Evolutionary conservation across 2,113 vertebrate species (phyloP).

Genomic region (Pitta sordida): DNA sequence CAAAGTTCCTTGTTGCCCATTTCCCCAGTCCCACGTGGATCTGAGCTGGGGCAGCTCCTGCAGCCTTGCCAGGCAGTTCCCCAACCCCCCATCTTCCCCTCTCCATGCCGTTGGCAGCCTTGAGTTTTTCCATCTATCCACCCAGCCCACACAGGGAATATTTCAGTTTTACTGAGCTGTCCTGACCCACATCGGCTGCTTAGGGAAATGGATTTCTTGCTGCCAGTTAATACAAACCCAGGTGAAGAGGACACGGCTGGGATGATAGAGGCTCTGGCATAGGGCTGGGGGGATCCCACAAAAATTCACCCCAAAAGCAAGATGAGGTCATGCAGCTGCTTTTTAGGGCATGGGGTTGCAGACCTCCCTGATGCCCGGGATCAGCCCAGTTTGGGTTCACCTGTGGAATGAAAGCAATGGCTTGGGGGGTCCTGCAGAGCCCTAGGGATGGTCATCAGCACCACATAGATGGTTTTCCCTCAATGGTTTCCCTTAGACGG

Average conservation of each 20-base stretch:
- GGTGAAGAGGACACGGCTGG: not conserved
- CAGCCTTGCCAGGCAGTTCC: not conserved
- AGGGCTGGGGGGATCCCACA: fast-evolving
- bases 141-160: not conserved
- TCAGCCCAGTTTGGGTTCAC: not conserved
- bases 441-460: fast-evolving
- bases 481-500: no score
- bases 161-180: not conserved
- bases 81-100: not conserved
- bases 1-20: not conserved
- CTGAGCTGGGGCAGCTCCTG: fast-evolving
- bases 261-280: not conserved
- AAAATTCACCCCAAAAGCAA: not conserved
- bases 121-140: not conserved
- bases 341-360: not conserved
- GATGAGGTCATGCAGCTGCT: not conserved
- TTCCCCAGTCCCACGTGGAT: not conserved
- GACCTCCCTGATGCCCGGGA: fast-evolving
- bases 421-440: not conserved
- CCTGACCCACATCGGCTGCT: not conserved
- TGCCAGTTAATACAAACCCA: not conserved
- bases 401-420: fast-evolving
- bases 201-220: not conserved
- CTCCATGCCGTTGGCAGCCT: not conserved
- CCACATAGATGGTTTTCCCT: not conserved